phyloP scores from a whole-genome alignment of 53 echinoderm and acorn worm genomes.

The Arbacia lixula region DNA sequence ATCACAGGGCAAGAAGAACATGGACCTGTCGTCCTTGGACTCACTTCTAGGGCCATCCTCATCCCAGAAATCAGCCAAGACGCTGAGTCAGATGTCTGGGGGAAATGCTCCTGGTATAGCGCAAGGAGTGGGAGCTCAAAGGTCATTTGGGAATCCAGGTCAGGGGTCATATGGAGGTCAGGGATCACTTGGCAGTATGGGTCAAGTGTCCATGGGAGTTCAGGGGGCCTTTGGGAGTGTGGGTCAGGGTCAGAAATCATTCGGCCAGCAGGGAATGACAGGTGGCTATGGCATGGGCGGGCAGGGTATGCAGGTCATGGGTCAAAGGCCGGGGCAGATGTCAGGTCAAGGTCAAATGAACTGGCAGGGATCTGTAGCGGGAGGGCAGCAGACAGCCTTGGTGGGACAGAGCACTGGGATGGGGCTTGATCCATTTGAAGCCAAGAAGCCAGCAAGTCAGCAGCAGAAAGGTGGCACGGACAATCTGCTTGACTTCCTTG shows the following conservation, averaged over 20 bases:
- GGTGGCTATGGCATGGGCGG: slow-evolving; percentile 35
- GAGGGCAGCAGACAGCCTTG: background rate
- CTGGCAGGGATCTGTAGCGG: background rate
- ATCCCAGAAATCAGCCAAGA: slow-evolving; percentile 64
- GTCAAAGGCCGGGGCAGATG: background rate
- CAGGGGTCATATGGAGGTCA: slow-evolving; percentile 50
- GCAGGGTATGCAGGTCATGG: slow-evolving; percentile 5
- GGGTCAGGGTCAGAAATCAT: slow-evolving; percentile 24
- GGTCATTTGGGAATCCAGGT: slow-evolving; percentile 7
- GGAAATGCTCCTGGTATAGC: background rate
- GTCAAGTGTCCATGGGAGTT: background rate
- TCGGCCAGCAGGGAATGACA: slow-evolving; percentile 55
- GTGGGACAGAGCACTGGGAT: background rate
- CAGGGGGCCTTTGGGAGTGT: background rate
- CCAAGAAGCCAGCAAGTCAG: slow-evolving; percentile 17
- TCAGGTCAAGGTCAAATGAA: background rate
- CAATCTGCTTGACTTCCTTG: slow-evolving; percentile 73
- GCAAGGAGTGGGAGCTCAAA: background rate
- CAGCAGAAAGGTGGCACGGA: slow-evolving; percentile 34
- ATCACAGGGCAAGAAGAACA: slow-evolving; percentile 56
- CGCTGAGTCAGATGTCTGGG: slow-evolving; percentile 77
- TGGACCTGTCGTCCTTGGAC: slow-evolving; percentile 89
- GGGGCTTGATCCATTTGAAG: slow-evolving; percentile 74
- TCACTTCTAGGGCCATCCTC: slow-evolving; percentile 71
- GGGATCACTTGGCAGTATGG: slow-evolving; percentile 56